phyloP scores from a whole-genome alignment of 2,113 vertebrate genomes.

The Corythaeola cristata region DNA sequence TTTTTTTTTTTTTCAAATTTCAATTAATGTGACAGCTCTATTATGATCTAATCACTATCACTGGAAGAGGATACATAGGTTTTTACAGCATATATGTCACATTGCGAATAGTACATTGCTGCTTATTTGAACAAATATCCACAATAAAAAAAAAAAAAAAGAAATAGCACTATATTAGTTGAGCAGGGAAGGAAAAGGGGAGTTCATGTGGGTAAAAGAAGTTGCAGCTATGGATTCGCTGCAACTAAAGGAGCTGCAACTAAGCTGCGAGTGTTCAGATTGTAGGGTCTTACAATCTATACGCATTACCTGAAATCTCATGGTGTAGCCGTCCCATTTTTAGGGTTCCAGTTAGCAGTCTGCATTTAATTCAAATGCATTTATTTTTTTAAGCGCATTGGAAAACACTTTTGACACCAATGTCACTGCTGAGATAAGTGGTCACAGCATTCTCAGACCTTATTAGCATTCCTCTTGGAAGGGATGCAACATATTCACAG shows the following conservation, averaged over 20 bases:
- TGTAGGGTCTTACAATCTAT: not conserved
- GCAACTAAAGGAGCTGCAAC: not conserved
- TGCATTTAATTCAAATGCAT: not conserved
- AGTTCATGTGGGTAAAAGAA: not conserved
- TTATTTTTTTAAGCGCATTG: constrained; percentile 77
- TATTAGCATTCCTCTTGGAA: not conserved
- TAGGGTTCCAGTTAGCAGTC: not conserved
- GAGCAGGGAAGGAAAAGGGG: not conserved
- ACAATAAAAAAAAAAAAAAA: not conserved
- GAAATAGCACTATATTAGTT: not conserved
- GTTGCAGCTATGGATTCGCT: not conserved
- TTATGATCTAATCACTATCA: not conserved
- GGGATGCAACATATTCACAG: not conserved
- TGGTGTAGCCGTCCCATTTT: not conserved
- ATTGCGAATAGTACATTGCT: not conserved
- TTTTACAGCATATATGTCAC: not conserved
- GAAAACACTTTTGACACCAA: constrained; percentile 86
- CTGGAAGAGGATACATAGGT: not conserved
- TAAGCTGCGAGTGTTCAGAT: not conserved
- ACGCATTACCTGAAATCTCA: not conserved
- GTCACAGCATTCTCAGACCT: constrained; percentile 80
- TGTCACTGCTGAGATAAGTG: constrained; percentile 82
- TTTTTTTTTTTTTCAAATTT: not conserved
- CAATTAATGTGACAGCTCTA: not conserved
- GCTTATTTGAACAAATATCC: not conserved